A percentile compares a stretch with the other conserved stretches of the same genome.
Conservation (phyloP, 2,888 invertebrate species). For the Phengaris alcon region DNA sequence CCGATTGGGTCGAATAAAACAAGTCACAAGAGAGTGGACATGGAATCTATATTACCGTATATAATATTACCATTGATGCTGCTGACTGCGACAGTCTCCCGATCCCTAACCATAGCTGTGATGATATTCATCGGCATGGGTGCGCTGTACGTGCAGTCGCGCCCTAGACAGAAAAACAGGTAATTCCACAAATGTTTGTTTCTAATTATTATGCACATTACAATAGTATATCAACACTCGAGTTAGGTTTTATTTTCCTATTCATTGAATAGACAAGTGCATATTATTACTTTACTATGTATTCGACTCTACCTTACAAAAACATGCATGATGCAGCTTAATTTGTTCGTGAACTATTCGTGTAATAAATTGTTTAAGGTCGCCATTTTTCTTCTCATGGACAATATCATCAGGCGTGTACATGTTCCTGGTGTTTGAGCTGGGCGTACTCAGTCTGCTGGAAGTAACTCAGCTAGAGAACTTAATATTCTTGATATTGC, state of each 20-base stretch:
- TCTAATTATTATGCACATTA: not conserved
- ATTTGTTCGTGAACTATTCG: too few species aligned
- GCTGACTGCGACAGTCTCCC: constrained; percentile 59
- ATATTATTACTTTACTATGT: too few species aligned
- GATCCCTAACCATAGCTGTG: constrained; percentile 56
- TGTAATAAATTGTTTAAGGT: constrained; percentile 59
- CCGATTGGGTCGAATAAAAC: constrained; percentile 51
- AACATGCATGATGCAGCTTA: too few species aligned
- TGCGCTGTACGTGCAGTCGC: constrained; percentile 62
- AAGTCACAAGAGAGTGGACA: constrained; percentile 57
- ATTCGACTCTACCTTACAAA: too few species aligned
- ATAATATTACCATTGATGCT: constrained; percentile 63
- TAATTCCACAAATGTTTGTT: constrained; percentile 35
- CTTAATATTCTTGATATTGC: constrained; percentile 64
- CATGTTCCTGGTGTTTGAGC: constrained; percentile 84
- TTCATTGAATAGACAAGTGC: too few species aligned
- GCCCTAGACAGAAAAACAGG: constrained; percentile 73
- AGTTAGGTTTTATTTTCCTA: too few species aligned
- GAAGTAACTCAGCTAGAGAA: constrained; percentile 80
- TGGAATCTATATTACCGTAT: constrained; percentile 64
- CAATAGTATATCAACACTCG: too few species aligned
- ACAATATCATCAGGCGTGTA: constrained; percentile 82
- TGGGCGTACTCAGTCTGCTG: constrained; percentile 83
- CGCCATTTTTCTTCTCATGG: constrained; percentile 89
- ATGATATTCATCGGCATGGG: constrained; percentile 70